phyloP scores from a whole-genome alignment of 2,797 vertebrate species.

The Paramormyrops hopkinsi region DNA sequence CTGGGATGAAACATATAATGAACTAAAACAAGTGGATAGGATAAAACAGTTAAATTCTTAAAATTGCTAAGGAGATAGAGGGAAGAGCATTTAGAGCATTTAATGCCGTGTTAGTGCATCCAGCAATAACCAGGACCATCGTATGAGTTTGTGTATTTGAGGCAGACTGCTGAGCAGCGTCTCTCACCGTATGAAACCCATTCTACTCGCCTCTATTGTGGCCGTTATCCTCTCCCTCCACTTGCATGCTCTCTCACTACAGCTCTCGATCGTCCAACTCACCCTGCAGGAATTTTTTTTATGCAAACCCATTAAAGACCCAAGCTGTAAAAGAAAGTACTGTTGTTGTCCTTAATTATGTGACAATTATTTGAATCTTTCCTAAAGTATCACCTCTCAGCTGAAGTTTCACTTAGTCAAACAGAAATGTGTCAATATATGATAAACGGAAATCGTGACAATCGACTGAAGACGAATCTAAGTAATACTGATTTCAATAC shows the following conservation, averaged over 20 bases:
- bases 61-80: neutral
- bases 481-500: neutral
- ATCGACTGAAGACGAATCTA: neutral
- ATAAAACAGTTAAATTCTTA: neutral
- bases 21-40: neutral
- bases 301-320: conserved; percentile 17
- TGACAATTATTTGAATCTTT: neutral
- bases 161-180: conserved; percentile 52
- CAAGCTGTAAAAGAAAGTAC: neutral
- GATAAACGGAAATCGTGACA: neutral
- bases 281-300: neutral
- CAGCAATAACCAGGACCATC: neutral
- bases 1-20: neutral
- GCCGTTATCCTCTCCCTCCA: neutral
- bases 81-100: neutral
- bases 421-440: neutral
- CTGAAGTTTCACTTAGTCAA: neutral
- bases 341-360: neutral
- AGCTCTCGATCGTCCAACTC: neutral
- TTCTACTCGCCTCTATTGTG: neutral
- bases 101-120: neutral
- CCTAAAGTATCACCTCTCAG: neutral
- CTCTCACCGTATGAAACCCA: conserved; percentile 32
- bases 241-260: neutral
- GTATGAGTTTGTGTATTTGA: conserved; percentile 61